Percentiles rank a stretch among this genome's conserved stretches.
These are phyloP conservation scores for Mesitornis unicolor DNA, from an alignment of 2,113 vertebrate genomes.

Conservation along the genomic window DNA sequence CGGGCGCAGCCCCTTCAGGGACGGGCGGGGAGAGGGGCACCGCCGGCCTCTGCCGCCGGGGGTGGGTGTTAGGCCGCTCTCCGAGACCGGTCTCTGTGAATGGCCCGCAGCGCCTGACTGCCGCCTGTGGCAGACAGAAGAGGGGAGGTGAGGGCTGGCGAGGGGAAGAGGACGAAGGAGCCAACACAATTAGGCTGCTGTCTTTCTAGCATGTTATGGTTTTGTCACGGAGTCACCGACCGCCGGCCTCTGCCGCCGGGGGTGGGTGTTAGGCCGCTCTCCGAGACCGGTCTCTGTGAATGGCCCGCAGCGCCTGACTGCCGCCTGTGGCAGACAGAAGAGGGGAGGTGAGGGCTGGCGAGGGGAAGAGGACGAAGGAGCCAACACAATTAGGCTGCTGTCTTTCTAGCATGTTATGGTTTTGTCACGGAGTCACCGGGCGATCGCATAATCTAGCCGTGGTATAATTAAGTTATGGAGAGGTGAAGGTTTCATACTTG, in stretches of 20 bases:
- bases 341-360: not conserved
- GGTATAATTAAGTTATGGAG: rapidly evolving
- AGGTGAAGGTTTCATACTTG: not conserved
- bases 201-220: no score
- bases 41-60: not conserved
- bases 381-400: rapidly evolving
- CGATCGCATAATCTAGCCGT: rapidly evolving
- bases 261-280: not conserved
- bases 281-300: rapidly evolving
- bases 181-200: rapidly evolving
- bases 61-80: not conserved
- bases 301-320: not conserved
- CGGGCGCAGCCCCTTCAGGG: not conserved
- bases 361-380: not conserved
- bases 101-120: not conserved
- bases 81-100: rapidly evolving
- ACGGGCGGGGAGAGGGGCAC: no score
- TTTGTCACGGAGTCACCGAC: rapidly evolving
- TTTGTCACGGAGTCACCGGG: rapidly evolving
- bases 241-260: not conserved
- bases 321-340: no score
- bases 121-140: no score
- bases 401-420: no score
- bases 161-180: not conserved
- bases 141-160: not conserved